Evolutionary conservation across 2,888 invertebrate species (phyloP).

Genomic region (Perizoma affinitatum): DNA sequence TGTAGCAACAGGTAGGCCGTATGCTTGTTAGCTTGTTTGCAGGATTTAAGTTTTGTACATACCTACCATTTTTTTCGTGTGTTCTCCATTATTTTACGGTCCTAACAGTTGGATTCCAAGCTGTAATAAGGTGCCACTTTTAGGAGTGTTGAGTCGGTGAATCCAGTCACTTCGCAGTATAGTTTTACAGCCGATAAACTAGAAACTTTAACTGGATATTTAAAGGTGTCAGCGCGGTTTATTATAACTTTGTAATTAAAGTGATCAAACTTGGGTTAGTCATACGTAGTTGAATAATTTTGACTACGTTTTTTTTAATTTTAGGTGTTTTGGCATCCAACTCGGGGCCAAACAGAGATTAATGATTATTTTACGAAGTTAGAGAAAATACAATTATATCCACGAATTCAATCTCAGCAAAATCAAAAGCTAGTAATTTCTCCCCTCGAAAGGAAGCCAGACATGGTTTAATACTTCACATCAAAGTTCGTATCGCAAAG

Average conservation of each 20-base stretch:
- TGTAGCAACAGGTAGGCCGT: no score
- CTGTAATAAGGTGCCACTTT: no score
- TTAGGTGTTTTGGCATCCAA: conserved; percentile 3
- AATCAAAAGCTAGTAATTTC: conserved; percentile 4
- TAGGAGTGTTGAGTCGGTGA: conserved; percentile 14
- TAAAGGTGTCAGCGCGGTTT: conserved; percentile 5
- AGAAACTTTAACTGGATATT: conserved; percentile 15
- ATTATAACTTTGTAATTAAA: conserved; percentile 9
- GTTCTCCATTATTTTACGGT: no score
- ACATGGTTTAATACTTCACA: conserved; percentile 40
- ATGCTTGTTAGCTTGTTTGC: no score
- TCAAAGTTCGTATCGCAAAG: conserved; percentile 49
- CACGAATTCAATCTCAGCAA: neutral
- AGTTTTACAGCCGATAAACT: conserved; percentile 10
- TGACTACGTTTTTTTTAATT: no score
- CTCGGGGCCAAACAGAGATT: neutral
- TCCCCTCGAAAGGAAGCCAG: conserved; percentile 21
- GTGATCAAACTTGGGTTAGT: no score
- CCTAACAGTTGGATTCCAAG: no score
- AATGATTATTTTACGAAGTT: neutral
- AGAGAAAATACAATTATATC: neutral
- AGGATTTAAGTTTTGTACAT: no score
- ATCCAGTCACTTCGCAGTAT: neutral
- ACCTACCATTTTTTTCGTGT: no score
- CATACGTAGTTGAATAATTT: no score